Percentiles rank a stretch among this genome's conserved stretches.
Conservation (phyloP, 2,797 vertebrate genomes). For the Phaenicophaeus curvirostris region DNA sequence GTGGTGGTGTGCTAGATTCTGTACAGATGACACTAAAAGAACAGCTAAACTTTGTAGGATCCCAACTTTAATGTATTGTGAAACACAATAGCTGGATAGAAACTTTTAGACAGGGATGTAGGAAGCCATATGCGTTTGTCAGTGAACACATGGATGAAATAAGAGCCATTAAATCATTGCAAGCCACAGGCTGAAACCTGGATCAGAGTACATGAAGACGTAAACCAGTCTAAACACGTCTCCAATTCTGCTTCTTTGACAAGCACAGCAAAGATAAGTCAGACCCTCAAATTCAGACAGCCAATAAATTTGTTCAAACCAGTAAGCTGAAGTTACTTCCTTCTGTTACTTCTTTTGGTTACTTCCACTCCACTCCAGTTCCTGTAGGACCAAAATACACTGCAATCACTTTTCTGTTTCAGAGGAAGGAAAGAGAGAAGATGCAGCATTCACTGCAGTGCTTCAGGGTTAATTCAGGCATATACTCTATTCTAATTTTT, state of each 20-base stretch:
- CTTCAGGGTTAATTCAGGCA: not conserved
- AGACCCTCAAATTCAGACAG: not conserved
- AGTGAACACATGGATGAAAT: not conserved
- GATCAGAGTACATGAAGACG: not conserved
- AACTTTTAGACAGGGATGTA: not conserved
- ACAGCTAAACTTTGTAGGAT: not conserved
- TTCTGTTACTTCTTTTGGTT: too few species aligned
- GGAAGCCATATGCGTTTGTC: not conserved
- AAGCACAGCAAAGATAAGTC: not conserved
- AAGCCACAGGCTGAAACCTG: not conserved
- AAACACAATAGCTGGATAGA: not conserved
- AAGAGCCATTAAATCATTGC: not conserved
- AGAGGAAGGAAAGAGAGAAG: not conserved
- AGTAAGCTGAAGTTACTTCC: not conserved
- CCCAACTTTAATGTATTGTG: not conserved
- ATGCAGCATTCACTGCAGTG: not conserved
- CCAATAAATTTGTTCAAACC: not conserved
- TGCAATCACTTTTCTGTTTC: not conserved
- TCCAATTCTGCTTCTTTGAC: not conserved
- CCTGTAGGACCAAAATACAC: not conserved
- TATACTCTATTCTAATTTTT: not conserved
- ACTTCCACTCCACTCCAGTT: not conserved
- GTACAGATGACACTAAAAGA: not conserved
- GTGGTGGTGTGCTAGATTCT: not conserved
- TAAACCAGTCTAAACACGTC: not conserved